Conservation (phyloP, 1,140 invertebrate species). For the Ooceraea biroi region DNA sequence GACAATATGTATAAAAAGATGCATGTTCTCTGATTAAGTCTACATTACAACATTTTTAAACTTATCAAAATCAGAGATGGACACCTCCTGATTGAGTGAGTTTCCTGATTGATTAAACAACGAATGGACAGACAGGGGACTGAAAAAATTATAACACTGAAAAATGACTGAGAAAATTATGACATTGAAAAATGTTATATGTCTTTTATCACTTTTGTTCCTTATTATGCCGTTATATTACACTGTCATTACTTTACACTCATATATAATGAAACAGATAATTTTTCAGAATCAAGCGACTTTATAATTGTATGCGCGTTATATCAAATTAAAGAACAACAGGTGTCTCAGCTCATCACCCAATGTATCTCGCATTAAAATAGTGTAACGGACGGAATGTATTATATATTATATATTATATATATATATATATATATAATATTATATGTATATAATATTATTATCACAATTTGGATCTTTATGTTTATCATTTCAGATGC, state of each 20-base stretch:
- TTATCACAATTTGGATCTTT: too few species aligned
- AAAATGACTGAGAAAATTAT: too few species aligned
- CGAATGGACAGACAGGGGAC: slow-evolving; percentile 8
- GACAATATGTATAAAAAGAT: too few species aligned
- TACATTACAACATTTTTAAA: too few species aligned
- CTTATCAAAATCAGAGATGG: slow-evolving; percentile 50
- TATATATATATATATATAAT: too few species aligned
- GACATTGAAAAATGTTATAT: slow-evolving; percentile 32
- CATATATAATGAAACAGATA: slow-evolving; percentile 71
- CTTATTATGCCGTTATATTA: slow-evolving; percentile 21
- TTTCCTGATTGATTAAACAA: slow-evolving; percentile 66
- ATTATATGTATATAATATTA: too few species aligned
- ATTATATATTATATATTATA: too few species aligned
- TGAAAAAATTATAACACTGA: slow-evolving; percentile 58
- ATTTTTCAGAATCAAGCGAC: slow-evolving; percentile 75
- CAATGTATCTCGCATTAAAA: slow-evolving; percentile 75
- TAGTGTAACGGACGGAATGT: too few species aligned
- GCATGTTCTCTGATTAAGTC: too few species aligned
- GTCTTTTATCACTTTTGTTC: slow-evolving; percentile 64
- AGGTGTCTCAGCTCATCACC: slow-evolving; percentile 81
- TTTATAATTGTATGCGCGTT: slow-evolving; percentile 77
- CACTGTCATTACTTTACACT: too few species aligned
- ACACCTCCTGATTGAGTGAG: slow-evolving; percentile 48
- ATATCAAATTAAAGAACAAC: slow-evolving; percentile 83
- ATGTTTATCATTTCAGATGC: too few species aligned